phyloP scores from a whole-genome alignment of 2,797 vertebrate species.

The Notoglanidium macrostoma region DNA sequence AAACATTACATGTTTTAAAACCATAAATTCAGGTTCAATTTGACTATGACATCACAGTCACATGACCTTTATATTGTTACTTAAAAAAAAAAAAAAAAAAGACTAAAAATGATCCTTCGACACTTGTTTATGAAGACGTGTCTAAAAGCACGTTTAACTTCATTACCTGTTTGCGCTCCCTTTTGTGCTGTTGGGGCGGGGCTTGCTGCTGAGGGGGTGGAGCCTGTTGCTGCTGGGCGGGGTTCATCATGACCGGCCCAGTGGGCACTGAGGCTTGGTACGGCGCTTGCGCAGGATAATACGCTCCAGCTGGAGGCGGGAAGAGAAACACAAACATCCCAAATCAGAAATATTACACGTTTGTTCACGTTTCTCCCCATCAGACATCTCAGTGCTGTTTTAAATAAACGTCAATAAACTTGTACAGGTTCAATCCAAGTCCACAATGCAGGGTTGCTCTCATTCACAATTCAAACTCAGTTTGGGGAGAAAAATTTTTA shows the following conservation, averaged over 20 bases:
- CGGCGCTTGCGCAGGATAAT: constrained; percentile 88
- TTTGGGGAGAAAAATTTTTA: background rate
- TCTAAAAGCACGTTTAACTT: background rate
- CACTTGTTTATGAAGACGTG: background rate
- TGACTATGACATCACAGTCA: too few relatives aligned
- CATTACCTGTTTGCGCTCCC: constrained; percentile 90
- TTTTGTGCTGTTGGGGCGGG: constrained; percentile 78
- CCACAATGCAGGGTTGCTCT: constrained; percentile 41
- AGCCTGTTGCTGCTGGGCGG: constrained; percentile 73
- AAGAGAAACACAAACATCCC: background rate
- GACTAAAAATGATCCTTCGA: background rate
- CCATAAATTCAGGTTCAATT: too few relatives aligned
- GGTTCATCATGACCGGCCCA: constrained; percentile 85
- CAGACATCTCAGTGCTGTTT: too few relatives aligned
- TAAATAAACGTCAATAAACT: background rate
- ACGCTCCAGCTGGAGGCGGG: constrained; percentile 81
- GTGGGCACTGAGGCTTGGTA: constrained; percentile 85
- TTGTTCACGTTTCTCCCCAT: too few relatives aligned
- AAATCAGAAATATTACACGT: background rate
- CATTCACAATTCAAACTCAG: constrained; percentile 13
- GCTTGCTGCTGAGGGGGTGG: constrained; percentile 75
- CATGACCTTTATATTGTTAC: too few relatives aligned
- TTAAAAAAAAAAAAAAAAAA: background rate
- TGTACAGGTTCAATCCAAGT: constrained; percentile 6
- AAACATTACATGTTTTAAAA: too few relatives aligned